Conservation (phyloP, 2,888 invertebrate genomes). For the Deilephila porcellus region DNA sequence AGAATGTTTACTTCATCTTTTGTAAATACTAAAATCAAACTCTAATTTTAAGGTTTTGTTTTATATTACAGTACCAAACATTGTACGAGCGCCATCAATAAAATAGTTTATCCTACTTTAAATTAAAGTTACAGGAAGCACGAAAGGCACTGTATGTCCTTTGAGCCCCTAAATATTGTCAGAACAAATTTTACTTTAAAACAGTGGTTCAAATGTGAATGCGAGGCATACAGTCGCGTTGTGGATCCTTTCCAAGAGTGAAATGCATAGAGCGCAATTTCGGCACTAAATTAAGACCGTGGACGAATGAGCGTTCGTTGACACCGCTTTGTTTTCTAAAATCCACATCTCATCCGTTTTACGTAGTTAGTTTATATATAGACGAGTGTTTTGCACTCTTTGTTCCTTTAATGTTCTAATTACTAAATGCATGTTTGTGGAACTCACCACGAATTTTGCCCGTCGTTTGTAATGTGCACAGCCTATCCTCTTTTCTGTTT, state of each 20-base stretch:
- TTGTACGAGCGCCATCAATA: no score
- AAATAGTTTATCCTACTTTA: no score
- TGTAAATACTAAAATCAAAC: no score
- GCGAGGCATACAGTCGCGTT: slow-evolving; percentile 6
- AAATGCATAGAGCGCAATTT: slow-evolving; percentile 1
- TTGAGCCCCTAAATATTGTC: not conserved
- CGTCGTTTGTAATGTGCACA: slow-evolving; percentile 94
- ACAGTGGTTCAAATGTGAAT: slow-evolving; percentile 16
- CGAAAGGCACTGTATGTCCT: no score
- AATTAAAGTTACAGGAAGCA: no score
- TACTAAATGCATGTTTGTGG: slow-evolving; percentile 24
- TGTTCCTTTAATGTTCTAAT: slow-evolving; percentile 30
- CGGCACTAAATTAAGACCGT: slow-evolving; percentile 25
- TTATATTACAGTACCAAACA: no score
- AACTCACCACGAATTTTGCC: slow-evolving; percentile 93
- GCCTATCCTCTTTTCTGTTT: slow-evolving; percentile 84
- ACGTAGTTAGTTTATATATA: slow-evolving; percentile 68
- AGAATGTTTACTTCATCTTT: no score
- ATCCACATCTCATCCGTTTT: slow-evolving; percentile 49
- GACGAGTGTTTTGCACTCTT: slow-evolving; percentile 51
- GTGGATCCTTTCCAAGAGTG: slow-evolving; percentile 11
- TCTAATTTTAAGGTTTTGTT: no score
- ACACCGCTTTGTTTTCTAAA: slow-evolving; percentile 37
- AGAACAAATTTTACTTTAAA: not conserved
- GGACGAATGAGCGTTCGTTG: slow-evolving; percentile 32